Conservation (phyloP, 2,888 invertebrate species). For the Lymantria monacha region DNA sequence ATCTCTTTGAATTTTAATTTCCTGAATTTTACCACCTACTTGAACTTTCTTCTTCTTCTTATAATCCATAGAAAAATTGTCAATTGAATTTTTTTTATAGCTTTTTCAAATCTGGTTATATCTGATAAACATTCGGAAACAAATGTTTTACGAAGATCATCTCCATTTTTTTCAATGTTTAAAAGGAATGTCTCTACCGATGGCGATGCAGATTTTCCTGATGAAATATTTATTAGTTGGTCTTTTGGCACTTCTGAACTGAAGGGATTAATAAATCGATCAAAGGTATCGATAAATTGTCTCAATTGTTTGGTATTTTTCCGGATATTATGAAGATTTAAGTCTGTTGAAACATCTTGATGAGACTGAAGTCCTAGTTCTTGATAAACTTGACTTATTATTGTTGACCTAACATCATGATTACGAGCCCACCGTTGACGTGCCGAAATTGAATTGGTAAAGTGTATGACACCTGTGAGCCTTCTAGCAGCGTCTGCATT, state of each 20-base stretch:
- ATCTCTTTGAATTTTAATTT: constrained; percentile 3
- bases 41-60: constrained; percentile 4
- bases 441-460: no score
- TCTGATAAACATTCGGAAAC: constrained; percentile 4
- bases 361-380: neutral
- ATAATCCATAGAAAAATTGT: constrained; percentile 7
- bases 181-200: constrained; percentile 16
- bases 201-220: constrained; percentile 15
- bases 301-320: constrained; percentile 17
- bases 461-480: no score
- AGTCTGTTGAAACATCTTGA: constrained; percentile 9
- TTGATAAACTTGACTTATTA: neutral
- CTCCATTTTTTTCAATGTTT: constrained; percentile 10
- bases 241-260: no score
- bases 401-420: neutral
- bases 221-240: no score
- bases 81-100: constrained; percentile 3
- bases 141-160: constrained; percentile 1
- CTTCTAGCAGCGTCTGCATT: no score
- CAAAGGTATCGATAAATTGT: no score
- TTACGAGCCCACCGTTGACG: no score
- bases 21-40: constrained; percentile 1
- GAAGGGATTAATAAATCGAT: no score
- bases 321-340: constrained; percentile 16
- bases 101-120: constrained; percentile 7